Conservation (phyloP, 2,888 invertebrate genomes). For the Drosophila imparisetae region DNA sequence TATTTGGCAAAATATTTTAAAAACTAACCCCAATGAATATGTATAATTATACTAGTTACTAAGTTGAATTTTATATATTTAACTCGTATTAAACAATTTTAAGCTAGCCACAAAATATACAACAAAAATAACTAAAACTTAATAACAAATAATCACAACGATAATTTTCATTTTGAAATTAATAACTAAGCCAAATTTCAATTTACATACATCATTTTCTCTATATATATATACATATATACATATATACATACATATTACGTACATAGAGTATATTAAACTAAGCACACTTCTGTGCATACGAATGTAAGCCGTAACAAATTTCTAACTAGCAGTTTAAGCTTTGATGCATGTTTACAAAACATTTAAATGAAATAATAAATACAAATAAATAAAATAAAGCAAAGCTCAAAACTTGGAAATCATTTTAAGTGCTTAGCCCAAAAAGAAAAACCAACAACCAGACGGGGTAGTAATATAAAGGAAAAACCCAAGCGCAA, state of each 20-base stretch:
- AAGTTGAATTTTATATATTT: slow-evolving; percentile 33
- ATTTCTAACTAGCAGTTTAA: slow-evolving; percentile 75
- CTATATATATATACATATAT: slow-evolving; percentile 10
- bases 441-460: not conserved
- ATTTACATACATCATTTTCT: slow-evolving; percentile 29
- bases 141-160: slow-evolving; percentile 37
- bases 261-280: slow-evolving; percentile 18
- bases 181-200: slow-evolving; percentile 41
- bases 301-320: slow-evolving; percentile 43
- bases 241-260: slow-evolving; percentile 13
- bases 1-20: slow-evolving; percentile 18
- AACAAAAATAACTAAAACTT: slow-evolving; percentile 20
- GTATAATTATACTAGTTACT: slow-evolving; percentile 24
- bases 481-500: slow-evolving; percentile 24
- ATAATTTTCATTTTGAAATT: slow-evolving; percentile 36
- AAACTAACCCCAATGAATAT: slow-evolving; percentile 30
- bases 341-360: slow-evolving; percentile 82
- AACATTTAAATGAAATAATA: slow-evolving; percentile 78
- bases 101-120: slow-evolving; percentile 38
- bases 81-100: slow-evolving; percentile 18
- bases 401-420: slow-evolving; percentile 33
- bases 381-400: slow-evolving; percentile 55
- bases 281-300: slow-evolving; percentile 27
- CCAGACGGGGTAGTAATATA: slow-evolving; percentile 13
- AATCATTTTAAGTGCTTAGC: slow-evolving; percentile 45